Evolutionary conservation across 2,113 vertebrate species (phyloP).

Genomic region (Sialia sialis): DNA sequence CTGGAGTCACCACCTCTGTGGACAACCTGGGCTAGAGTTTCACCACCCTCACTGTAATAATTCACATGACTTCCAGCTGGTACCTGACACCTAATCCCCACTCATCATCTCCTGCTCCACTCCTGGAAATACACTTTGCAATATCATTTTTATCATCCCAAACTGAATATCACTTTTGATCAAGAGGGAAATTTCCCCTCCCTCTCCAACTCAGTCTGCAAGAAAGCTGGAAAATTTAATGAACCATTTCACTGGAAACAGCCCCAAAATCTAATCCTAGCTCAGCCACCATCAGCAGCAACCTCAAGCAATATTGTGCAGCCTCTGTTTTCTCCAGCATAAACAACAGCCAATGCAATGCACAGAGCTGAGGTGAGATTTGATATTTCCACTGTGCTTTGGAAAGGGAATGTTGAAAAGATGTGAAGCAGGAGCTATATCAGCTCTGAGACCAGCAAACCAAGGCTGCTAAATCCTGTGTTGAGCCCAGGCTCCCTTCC

Average conservation of each 20-base stretch:
- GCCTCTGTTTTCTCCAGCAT: not conserved
- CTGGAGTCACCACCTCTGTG: not conserved
- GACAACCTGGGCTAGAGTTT: not conserved
- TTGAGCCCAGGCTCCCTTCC: slow-evolving; percentile 21
- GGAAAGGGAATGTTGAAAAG: slow-evolving; percentile 2
- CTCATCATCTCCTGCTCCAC: not conserved
- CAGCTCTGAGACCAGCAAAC: slow-evolving; percentile 8
- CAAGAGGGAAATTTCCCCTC: not conserved
- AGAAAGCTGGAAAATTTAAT: not conserved
- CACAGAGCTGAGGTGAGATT: not conserved
- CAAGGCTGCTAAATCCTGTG: slow-evolving; percentile 7
- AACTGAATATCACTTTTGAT: not conserved
- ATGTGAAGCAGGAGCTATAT: not conserved
- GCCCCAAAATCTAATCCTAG: not conserved
- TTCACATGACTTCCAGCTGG: not conserved
- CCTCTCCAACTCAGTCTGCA: not conserved
- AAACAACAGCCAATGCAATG: not conserved
- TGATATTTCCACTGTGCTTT: not conserved
- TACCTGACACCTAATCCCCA: not conserved
- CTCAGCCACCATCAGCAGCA: not conserved
- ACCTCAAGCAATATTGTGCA: not conserved
- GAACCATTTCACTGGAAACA: not conserved
- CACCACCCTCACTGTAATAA: not conserved
- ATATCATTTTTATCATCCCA: not conserved
- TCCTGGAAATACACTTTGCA: not conserved